Evolutionary conservation across 2,113 vertebrate genomes (phyloP), one percentile per base, ranked within the genome.

Genomic region (Tragelaphus buxtoni): DNA sequence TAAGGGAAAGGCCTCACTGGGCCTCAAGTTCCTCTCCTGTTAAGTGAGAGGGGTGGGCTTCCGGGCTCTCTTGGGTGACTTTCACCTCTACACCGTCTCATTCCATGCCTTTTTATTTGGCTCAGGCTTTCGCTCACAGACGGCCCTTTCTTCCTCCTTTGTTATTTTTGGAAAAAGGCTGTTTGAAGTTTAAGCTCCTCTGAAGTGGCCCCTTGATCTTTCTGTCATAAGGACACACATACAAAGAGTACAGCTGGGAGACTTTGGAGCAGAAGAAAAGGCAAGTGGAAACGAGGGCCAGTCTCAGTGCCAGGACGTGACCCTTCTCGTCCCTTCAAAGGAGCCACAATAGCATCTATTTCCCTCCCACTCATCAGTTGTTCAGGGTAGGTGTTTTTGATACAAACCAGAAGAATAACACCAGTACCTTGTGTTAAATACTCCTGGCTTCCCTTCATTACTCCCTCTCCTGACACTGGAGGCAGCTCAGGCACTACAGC

Each of bases 141-240:
- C 1, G 2, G 80, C 30, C n/a, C 58, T 49, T 92, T 94, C 95
- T 96, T 80, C 89, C 87, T 97, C 95, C 92, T 98, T 97, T 96
- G 84, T 97, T 98, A 98, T 98, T 98, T 98, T 97, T 92, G 95
- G 98, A 97, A 97, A 72, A 94, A 92, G 80, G 82, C 47, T 63
- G 98, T 98, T 98, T 98, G 98, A 98, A 98, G 97, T 95, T 91
- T 94, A 94, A 97, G 96, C 94, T 94, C 95, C 94, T 98, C 80
- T 7, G 9, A 98, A 98, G 97, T 83, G 92, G 88, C 90, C 96
- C 96, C 92, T 65, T 45, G 97, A 97, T 93, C 97, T 90, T 97
- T 98, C 96, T 98, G 97, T 94, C 96, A 61, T 49, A 55, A 96
- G 92, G 94, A 97, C 81, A 90, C 6, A 45, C 83, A 65, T 30